Conservation (phyloP, 2,797 vertebrate genomes). For the Cichlasoma orientale region DNA sequence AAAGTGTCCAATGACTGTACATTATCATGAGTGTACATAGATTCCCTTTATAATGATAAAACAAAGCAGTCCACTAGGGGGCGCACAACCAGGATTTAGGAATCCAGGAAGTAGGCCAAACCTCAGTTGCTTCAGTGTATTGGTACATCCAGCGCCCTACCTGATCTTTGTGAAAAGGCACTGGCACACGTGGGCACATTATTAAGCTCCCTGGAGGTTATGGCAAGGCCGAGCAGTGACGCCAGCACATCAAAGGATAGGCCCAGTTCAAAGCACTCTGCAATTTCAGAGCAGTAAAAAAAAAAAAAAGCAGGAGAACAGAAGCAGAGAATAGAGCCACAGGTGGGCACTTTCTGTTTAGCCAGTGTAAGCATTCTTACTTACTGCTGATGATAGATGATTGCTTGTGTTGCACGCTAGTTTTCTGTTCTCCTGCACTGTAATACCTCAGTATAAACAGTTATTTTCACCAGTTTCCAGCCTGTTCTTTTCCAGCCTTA, state of each 20-base stretch:
- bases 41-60: neutral
- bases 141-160: constrained; percentile 49
- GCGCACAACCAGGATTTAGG: constrained; percentile 18
- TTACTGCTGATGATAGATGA: constrained; percentile 66
- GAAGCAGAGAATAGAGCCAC: constrained; percentile 67
- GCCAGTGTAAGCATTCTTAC: constrained; percentile 42
- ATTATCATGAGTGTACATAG: neutral
- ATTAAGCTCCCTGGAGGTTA: constrained; percentile 60
- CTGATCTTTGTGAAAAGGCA: constrained; percentile 63
- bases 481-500: constrained; percentile 2
- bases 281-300: constrained; percentile 68
- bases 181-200: constrained; percentile 62
- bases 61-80: constrained; percentile 52
- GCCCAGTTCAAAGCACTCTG: constrained; percentile 63
- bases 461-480: constrained; percentile 11
- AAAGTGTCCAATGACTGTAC: neutral
- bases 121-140: neutral
- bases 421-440: constrained; percentile 26
- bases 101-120: constrained; percentile 59
- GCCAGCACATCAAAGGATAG: constrained; percentile 61
- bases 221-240: constrained; percentile 47
- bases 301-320: constrained; percentile 33
- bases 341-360: constrained; percentile 70
- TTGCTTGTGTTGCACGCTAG: constrained; percentile 45
- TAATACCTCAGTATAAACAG: constrained; percentile 4